These are phyloP conservation scores for Scaptodrosophila lebanonensis DNA, from an alignment of 1,140 invertebrate genomes.

Conservation along the genomic window DNA sequence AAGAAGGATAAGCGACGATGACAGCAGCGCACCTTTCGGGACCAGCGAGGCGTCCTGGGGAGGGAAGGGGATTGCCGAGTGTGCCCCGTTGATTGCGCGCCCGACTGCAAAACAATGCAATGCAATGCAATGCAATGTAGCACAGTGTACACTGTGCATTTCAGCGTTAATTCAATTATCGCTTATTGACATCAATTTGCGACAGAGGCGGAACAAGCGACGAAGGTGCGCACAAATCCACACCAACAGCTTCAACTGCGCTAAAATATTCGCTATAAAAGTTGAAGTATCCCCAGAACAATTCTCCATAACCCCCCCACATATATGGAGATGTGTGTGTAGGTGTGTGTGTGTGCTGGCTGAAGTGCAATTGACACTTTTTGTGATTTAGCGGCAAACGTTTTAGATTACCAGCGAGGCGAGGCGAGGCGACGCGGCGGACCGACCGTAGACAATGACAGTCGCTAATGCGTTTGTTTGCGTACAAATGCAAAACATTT, in stretches of 20 bases:
- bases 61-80: background rate
- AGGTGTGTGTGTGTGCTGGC: conserved; percentile 3
- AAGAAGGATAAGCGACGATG: conserved; percentile 10
- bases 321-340: no score
- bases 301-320: background rate
- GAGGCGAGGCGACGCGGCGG: background rate
- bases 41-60: background rate
- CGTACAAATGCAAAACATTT: conserved; percentile 27
- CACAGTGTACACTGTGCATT: conserved; percentile 55
- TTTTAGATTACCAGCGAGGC: conserved; percentile 35
- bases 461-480: conserved; percentile 42
- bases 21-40: conserved; percentile 3
- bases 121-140: conserved; percentile 35
- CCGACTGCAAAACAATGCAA: background rate
- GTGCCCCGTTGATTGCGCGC: conserved; percentile 30
- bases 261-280: conserved; percentile 28
- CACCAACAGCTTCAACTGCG: conserved; percentile 2
- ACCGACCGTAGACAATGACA: conserved; percentile 16
- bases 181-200: conserved; percentile 56
- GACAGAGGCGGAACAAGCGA: background rate
- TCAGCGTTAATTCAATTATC: conserved; percentile 38
- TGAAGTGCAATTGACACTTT: conserved; percentile 55
- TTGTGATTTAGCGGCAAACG: conserved; percentile 53
- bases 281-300: conserved; percentile 10
- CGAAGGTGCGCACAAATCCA: background rate